Percentiles rank a stretch among this genome's conserved stretches.
Evolutionary conservation across 2,113 vertebrate species (phyloP).

Genomic region (Antigone vipio): DNA sequence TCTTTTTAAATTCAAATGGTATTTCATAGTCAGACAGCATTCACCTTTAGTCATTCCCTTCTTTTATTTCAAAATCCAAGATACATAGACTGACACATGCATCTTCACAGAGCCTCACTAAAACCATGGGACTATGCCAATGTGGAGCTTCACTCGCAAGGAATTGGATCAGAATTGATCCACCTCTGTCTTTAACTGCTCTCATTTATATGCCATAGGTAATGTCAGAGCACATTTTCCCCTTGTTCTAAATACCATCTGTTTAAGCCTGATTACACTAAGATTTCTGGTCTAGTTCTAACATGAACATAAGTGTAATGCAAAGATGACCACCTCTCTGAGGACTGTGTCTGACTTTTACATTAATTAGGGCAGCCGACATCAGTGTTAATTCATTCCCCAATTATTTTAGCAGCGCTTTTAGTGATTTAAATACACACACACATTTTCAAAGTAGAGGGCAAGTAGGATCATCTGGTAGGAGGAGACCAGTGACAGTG

Average conservation of each 20-base stretch:
- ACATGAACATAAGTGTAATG: neutral
- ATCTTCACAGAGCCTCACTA: neutral
- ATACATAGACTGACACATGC: neutral
- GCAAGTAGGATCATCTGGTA: neutral
- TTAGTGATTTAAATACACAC: neutral
- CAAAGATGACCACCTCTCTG: neutral
- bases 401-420: neutral
- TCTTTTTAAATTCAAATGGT: slow-evolving; percentile 31
- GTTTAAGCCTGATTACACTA: neutral
- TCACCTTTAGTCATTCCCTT: slow-evolving; percentile 1
- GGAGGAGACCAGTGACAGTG: neutral
- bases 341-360: neutral
- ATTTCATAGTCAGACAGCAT: neutral
- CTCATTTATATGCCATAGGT: neutral
- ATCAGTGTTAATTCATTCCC: neutral
- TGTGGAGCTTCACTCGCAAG: neutral
- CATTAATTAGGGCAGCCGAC: neutral
- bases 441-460: neutral
- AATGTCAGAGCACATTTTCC: neutral
- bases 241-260: neutral
- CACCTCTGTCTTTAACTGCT: neutral
- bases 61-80: slow-evolving; percentile 21
- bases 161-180: neutral
- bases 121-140: neutral
- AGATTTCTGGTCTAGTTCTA: neutral